phyloP scores from a whole-genome alignment of 2,888 invertebrate genomes.

The Drosophila imparisetae region DNA sequence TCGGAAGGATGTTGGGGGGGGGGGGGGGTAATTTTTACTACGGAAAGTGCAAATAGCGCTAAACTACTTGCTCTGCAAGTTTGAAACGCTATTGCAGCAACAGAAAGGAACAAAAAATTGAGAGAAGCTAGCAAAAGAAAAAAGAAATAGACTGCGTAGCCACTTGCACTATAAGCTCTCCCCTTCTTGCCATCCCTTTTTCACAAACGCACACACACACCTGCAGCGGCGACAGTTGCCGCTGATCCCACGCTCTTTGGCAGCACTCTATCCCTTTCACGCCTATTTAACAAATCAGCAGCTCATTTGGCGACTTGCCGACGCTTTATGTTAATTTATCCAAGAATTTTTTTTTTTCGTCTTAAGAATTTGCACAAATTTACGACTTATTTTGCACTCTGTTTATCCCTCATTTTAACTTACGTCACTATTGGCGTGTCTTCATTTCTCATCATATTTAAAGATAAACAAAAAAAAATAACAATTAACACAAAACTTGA shows the following conservation, averaged over 20 bases:
- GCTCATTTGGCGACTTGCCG: slow-evolving; percentile 70
- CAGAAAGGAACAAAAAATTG: slow-evolving; percentile 5
- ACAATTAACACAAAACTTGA: slow-evolving; percentile 20
- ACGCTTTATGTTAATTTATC: slow-evolving; percentile 69
- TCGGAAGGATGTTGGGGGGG: slow-evolving; percentile 5
- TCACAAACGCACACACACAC: slow-evolving; percentile 25
- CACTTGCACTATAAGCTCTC: slow-evolving; percentile 45
- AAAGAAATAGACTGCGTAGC: slow-evolving; percentile 33
- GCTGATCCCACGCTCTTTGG: background rate
- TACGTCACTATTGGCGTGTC: slow-evolving; percentile 78
- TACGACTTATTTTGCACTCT: slow-evolving; percentile 6
- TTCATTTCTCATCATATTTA: slow-evolving; percentile 70
- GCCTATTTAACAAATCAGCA: slow-evolving; percentile 78
- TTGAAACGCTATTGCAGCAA: slow-evolving; percentile 73
- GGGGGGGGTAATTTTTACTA: slow-evolving; percentile 69
- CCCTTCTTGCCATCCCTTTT: slow-evolving; percentile 43
- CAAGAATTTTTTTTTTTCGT: slow-evolving; percentile 25
- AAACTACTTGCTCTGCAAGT: slow-evolving; percentile 78
- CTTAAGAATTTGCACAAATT: slow-evolving; percentile 50
- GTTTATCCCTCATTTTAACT: slow-evolving; percentile 45
- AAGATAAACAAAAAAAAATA: slow-evolving; percentile 23
- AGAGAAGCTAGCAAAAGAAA: slow-evolving; percentile 23
- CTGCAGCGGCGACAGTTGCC: background rate
- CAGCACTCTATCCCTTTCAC: slow-evolving; percentile 62
- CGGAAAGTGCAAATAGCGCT: slow-evolving; percentile 80